These are phyloP conservation scores for Eubucco bourcierii DNA, from an alignment of 2,113 vertebrate species.

Conservation along the genomic window DNA sequence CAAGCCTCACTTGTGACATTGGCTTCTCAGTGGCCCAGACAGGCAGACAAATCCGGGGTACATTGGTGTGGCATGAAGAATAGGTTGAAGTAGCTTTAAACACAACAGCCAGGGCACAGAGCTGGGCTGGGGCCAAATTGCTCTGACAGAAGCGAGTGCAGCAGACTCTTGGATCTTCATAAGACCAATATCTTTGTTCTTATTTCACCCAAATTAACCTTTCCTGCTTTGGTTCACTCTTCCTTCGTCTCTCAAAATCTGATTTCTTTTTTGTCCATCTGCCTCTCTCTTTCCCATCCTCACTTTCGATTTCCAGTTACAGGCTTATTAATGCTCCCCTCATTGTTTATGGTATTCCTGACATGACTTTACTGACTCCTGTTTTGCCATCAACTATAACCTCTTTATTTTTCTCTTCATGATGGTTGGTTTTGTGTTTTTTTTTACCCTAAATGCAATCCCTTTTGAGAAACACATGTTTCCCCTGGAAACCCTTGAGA, in stretches of 20 bases:
- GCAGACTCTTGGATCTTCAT: neutral
- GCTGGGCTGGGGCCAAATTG: neutral
- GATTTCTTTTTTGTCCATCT: neutral
- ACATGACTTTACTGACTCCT: conserved; percentile 1
- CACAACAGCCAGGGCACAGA: neutral
- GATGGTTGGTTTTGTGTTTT: too few species aligned
- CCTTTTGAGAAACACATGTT: conserved; percentile 23
- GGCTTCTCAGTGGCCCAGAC: neutral
- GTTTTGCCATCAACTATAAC: conserved; percentile 26
- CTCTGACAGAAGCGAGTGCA: neutral
- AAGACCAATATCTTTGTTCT: neutral
- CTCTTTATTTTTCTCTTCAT: neutral
- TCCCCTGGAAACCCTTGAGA: conserved; percentile 12
- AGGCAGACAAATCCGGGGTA: neutral
- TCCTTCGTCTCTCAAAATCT: neutral
- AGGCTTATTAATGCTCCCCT: conserved; percentile 1
- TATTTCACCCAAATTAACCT: conserved; percentile 3
- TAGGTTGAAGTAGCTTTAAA: neutral
- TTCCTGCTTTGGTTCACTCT: neutral
- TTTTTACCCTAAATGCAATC: neutral
- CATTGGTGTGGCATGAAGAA: neutral
- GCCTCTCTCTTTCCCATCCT: neutral
- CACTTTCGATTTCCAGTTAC: neutral
- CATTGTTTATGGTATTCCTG: conserved; percentile 24
- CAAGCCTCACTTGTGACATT: neutral